Evolutionary conservation across 1,140 invertebrate genomes (phyloP).

Genomic region (Agrilus planipennis): DNA sequence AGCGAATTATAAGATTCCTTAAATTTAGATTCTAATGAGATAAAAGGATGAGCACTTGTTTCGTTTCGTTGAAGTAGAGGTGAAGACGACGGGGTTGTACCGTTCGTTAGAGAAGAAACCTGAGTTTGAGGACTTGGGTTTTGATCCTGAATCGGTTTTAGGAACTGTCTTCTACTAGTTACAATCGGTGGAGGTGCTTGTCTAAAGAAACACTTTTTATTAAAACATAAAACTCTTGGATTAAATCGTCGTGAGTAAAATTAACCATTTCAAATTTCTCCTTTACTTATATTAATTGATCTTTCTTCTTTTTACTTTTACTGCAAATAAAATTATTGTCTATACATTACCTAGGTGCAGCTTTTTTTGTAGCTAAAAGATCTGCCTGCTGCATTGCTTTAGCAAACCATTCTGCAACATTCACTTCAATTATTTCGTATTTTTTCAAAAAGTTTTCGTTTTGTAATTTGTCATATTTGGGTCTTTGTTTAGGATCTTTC

Average conservation of each 20-base stretch:
- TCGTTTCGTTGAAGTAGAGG: neutral
- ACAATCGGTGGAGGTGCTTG: conserved; percentile 7
- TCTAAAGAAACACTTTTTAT: conserved; percentile 5
- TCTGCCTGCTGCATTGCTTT: conserved; percentile 35
- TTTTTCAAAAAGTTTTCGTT: conserved; percentile 80
- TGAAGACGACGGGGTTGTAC: conserved; percentile 6
- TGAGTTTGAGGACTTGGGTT: no score
- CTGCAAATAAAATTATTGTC: no score
- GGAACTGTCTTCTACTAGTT: neutral
- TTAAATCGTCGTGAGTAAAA: no score
- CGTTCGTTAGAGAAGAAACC: conserved; percentile 10
- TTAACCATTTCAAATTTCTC: no score
- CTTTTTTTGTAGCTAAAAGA: conserved; percentile 16
- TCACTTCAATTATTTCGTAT: conserved; percentile 57
- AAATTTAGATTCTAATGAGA: conserved; percentile 2
- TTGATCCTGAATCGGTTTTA: no score
- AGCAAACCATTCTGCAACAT: conserved; percentile 68
- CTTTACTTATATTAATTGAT: no score
- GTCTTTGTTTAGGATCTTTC: conserved; percentile 84
- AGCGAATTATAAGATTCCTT: conserved; percentile 1
- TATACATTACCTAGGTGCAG: conserved; percentile 28
- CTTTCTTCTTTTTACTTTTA: no score
- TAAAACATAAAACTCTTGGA: no score
- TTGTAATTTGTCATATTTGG: conserved; percentile 88
- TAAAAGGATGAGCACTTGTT: conserved; percentile 4